phyloP scores from a whole-genome alignment of 2,888 invertebrate species.

The Prosopocoilus inquinatus region DNA sequence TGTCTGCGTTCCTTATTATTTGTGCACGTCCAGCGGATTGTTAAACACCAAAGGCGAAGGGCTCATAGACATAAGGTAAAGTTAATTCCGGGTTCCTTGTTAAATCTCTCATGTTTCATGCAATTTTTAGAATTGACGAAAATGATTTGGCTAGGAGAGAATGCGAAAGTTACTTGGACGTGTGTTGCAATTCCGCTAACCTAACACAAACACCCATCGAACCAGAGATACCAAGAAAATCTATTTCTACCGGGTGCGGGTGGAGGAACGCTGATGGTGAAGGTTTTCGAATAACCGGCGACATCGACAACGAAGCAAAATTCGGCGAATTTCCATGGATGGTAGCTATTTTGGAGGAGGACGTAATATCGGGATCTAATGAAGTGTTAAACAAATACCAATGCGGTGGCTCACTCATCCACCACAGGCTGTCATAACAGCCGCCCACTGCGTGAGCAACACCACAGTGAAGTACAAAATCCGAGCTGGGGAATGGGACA shows the following conservation, averaged over 20 bases:
- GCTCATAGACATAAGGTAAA: constrained; percentile 73
- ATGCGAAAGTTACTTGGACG: constrained; percentile 44
- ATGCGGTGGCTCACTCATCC: constrained; percentile 80
- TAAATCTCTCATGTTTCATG: constrained; percentile 10
- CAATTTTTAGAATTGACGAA: constrained; percentile 28
- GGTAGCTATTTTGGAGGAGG: constrained; percentile 61
- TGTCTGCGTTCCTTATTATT: background rate
- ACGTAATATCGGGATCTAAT: constrained; percentile 39
- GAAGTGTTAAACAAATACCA: constrained; percentile 47
- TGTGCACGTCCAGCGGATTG: too few relatives aligned
- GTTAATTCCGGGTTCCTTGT: constrained; percentile 23
- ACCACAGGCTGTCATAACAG: constrained; percentile 76
- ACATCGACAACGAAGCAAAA: constrained; percentile 64
- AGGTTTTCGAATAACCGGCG: constrained; percentile 40
- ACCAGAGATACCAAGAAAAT: background rate
- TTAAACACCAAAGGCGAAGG: constrained; percentile 58
- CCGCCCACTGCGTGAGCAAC: constrained; percentile 68
- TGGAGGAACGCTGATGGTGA: constrained; percentile 3
- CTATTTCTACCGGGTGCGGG: background rate
- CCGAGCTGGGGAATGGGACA: constrained; percentile 83
- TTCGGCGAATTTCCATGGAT: constrained; percentile 86
- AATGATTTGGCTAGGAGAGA: constrained; percentile 33
- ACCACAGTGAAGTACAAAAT: constrained; percentile 41
- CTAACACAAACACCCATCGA: background rate
- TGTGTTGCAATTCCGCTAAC: constrained; percentile 23